Evolutionary conservation across 1,140 invertebrate genomes (phyloP).

Genomic region (Cryptotermes secundus): DNA sequence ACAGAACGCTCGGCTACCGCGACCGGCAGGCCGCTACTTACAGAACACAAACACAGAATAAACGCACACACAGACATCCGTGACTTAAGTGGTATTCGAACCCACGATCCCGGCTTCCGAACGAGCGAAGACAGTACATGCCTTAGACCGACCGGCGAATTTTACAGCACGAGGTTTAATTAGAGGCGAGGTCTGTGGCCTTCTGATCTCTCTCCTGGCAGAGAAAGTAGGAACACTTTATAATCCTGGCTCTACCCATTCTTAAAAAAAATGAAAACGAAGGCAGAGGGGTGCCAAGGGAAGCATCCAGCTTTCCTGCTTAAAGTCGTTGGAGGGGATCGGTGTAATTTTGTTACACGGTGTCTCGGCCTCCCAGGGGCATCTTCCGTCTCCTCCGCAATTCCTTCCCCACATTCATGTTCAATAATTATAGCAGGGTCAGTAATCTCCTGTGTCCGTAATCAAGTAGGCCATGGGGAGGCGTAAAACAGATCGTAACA

Average conservation of each 20-base stretch:
- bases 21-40: too few species aligned
- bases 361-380: neutral
- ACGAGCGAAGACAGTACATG: too few species aligned
- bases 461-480: neutral
- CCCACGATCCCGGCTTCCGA: too few species aligned
- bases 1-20: too few species aligned
- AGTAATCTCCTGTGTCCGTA: neutral
- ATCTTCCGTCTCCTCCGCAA: neutral
- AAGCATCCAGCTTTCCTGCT: neutral
- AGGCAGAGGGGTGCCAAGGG: neutral
- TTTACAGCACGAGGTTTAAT: neutral
- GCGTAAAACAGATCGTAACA: neutral
- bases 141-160: too few species aligned
- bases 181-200: neutral
- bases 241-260: neutral
- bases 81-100: too few species aligned
- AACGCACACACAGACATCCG: too few species aligned
- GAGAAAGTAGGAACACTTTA: neutral
- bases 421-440: neutral
- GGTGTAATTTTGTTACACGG: conserved; percentile 25
- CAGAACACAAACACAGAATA: too few species aligned
- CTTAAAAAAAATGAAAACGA: conserved; percentile 20
- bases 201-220: neutral
- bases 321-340: conserved; percentile 26
- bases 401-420: neutral